phyloP scores from a whole-genome alignment of 2,113 vertebrate genomes.

The Catharus bicknelli region DNA sequence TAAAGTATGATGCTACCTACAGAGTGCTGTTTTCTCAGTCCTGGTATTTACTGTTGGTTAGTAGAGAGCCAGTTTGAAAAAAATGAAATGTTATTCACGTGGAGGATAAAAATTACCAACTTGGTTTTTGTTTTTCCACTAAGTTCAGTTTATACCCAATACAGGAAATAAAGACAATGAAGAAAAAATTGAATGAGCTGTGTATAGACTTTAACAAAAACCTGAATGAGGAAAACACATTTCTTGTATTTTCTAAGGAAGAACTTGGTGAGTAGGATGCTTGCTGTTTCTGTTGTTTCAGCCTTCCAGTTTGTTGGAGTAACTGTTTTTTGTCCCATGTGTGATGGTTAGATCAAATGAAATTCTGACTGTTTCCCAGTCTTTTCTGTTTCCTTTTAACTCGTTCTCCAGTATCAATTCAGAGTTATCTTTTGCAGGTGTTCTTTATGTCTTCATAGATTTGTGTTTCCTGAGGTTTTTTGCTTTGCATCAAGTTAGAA shows the following conservation, averaged over 20 bases:
- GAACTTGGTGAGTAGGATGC: slow-evolving; percentile 82
- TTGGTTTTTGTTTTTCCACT: neutral
- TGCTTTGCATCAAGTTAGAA: neutral
- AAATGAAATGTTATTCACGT: neutral
- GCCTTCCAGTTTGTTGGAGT: neutral
- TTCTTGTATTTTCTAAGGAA: slow-evolving; percentile 82
- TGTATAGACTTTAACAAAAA: slow-evolving; percentile 95
- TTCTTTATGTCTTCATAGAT: neutral
- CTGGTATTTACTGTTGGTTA: neutral
- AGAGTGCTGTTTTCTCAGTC: neutral
- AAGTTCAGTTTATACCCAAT: slow-evolving; percentile 9
- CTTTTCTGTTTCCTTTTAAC: neutral
- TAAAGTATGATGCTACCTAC: neutral
- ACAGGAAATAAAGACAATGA: slow-evolving; percentile 89
- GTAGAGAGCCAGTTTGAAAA: neutral
- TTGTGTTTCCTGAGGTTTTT: neutral
- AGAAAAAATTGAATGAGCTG: slow-evolving; percentile 87
- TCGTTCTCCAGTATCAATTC: neutral
- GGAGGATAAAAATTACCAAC: neutral
- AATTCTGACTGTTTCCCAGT: neutral
- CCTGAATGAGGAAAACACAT: slow-evolving; percentile 89
- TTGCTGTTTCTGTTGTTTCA: neutral
- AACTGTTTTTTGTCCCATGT: neutral
- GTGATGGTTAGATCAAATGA: neutral
- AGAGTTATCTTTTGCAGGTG: neutral